Evolutionary conservation across 2,113 vertebrate genomes (phyloP).

Genomic region (Quiscalus mexicanus): DNA sequence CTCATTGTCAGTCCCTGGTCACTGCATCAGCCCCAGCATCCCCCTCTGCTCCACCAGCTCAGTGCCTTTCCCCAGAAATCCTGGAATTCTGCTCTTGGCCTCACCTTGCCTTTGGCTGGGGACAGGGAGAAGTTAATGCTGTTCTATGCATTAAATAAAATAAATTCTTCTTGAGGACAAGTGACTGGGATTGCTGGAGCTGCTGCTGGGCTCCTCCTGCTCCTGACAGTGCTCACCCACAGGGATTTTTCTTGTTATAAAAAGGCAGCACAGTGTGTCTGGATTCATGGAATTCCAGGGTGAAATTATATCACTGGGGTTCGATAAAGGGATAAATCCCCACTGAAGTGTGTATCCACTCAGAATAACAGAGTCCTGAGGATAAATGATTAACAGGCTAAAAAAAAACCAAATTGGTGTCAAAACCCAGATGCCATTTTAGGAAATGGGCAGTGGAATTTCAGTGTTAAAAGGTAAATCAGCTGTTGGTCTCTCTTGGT

Average conservation of each 20-base stretch:
- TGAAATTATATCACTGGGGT: background rate
- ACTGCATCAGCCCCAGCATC: background rate
- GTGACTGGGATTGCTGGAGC: background rate
- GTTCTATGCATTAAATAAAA: background rate
- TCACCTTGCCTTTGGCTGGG: background rate
- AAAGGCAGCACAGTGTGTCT: background rate
- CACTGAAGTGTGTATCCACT: background rate
- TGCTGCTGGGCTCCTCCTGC: background rate
- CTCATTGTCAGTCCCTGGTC: background rate
- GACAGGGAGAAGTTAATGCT: background rate
- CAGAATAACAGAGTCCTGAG: background rate
- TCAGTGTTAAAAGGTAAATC: background rate
- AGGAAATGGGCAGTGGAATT: background rate
- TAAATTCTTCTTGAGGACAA: background rate
- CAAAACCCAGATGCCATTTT: background rate
- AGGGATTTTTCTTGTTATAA: background rate
- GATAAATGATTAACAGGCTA: background rate
- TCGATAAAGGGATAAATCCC: background rate
- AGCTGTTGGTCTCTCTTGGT: background rate
- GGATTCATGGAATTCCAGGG: background rate
- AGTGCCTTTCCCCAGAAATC: background rate
- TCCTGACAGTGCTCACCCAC: fast-evolving
- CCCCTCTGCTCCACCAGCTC: background rate
- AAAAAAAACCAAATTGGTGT: background rate
- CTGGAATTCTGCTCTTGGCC: background rate